Evolutionary conservation across 2,113 vertebrate species (phyloP).

Genomic region (Protobothrops mucrosquamatus): DNA sequence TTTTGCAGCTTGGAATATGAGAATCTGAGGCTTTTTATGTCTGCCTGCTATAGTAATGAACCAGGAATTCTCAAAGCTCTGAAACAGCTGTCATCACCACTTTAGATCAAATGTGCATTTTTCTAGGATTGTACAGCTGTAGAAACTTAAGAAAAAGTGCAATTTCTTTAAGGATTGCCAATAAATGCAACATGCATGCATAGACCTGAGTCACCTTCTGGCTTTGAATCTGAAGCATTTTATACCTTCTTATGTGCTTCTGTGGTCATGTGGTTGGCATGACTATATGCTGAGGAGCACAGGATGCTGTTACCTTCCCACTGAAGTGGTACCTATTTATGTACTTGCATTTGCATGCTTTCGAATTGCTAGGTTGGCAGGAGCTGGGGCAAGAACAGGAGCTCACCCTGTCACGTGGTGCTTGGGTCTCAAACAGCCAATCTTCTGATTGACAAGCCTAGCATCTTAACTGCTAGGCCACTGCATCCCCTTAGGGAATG

Average conservation of each 20-base stretch:
- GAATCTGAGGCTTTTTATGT: neutral
- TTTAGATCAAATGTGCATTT: neutral
- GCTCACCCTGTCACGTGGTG: too few relatives aligned
- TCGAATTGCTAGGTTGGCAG: too few relatives aligned
- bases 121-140: neutral
- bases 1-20: neutral
- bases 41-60: neutral
- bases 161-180: neutral
- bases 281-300: too few relatives aligned
- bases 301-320: too few relatives aligned
- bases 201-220: neutral
- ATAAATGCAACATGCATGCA: neutral
- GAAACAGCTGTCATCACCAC: neutral
- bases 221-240: neutral
- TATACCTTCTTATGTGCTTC: neutral
- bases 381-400: too few relatives aligned
- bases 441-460: too few relatives aligned
- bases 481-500: too few relatives aligned
- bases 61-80: neutral
- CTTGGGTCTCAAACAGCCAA: too few relatives aligned
- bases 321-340: too few relatives aligned
- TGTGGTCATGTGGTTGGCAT: neutral
- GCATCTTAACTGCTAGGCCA: too few relatives aligned
- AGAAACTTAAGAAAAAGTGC: neutral
- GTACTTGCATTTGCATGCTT: too few relatives aligned